Evolutionary conservation across 2,888 invertebrate genomes (phyloP).

Genomic region (Micropterix aruncella): DNA sequence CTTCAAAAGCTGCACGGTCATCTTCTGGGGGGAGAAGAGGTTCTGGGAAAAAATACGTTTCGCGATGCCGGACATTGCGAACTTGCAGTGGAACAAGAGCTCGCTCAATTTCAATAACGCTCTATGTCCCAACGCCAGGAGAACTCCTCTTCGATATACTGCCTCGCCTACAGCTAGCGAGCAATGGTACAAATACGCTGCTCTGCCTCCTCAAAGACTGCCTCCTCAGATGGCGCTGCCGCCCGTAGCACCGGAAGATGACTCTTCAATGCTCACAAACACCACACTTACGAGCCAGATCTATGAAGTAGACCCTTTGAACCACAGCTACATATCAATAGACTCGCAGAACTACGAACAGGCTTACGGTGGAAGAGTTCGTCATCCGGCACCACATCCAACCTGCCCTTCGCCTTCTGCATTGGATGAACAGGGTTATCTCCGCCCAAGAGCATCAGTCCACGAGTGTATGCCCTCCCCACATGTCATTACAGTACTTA

Average conservation of each 20-base stretch:
- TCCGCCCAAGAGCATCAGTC: conserved; percentile 35
- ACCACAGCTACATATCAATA: conserved; percentile 55
- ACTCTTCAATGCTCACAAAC: conserved; percentile 45
- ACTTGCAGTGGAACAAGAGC: conserved; percentile 46
- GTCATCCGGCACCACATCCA: conserved; percentile 30
- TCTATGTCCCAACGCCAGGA: conserved; percentile 38
- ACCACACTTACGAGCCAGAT: conserved; percentile 47
- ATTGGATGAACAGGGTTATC: conserved; percentile 38
- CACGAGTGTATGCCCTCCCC: conserved; percentile 29
- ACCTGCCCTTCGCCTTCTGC: conserved; percentile 29
- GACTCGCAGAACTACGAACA: conserved; percentile 41
- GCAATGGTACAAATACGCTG: conserved; percentile 55
- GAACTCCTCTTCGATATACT: conserved; percentile 50
- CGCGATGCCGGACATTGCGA: conserved; percentile 65
- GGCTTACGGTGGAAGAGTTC: conserved; percentile 29
- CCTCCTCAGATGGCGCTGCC: conserved; percentile 15
- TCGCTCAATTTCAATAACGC: conserved; percentile 38
- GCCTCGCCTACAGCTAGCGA: conserved; percentile 60
- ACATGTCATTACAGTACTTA: background rate
- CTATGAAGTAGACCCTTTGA: conserved; percentile 47
- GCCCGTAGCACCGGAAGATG: conserved; percentile 41
- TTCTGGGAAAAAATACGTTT: conserved; percentile 82
- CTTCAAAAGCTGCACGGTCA: conserved; percentile 54
- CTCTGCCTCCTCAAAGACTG: conserved; percentile 30
- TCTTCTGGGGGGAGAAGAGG: conserved; percentile 68